Conservation (phyloP, 2,113 vertebrate species). For the Psammodynastes pulverulentus region DNA sequence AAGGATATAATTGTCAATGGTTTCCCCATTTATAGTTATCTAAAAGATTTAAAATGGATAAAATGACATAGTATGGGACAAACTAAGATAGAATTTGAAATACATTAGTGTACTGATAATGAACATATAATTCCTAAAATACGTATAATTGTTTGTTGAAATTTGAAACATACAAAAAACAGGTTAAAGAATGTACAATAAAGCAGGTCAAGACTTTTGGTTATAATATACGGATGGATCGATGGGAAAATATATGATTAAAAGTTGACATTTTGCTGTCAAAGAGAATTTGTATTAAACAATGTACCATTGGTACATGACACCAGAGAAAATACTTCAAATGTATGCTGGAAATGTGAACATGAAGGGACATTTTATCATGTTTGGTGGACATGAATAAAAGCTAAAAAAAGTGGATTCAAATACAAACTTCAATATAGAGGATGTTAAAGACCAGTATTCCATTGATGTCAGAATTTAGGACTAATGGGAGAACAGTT, state of each 20-base stretch:
- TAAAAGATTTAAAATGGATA: too few relatives aligned
- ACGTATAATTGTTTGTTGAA: background rate
- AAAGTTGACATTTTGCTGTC: background rate
- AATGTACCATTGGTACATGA: background rate
- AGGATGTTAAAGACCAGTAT: background rate
- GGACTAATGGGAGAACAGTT: background rate
- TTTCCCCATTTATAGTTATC: too few relatives aligned
- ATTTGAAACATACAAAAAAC: background rate
- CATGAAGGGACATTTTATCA: background rate
- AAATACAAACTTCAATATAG: background rate
- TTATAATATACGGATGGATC: background rate
- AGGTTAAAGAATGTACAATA: background rate
- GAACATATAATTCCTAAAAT: background rate
- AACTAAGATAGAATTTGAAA: too few relatives aligned
- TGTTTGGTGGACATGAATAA: background rate
- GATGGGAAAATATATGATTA: background rate
- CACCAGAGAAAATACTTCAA: background rate
- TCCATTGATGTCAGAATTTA: background rate
- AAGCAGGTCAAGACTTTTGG: background rate
- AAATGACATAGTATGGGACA: too few relatives aligned
- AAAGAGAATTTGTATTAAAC: background rate
- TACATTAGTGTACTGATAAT: background rate
- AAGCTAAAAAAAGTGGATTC: background rate
- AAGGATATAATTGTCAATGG: too few relatives aligned
- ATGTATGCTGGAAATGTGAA: background rate